Conservation (phyloP, 2,888 invertebrate genomes). For the Hydraecia micacea region DNA sequence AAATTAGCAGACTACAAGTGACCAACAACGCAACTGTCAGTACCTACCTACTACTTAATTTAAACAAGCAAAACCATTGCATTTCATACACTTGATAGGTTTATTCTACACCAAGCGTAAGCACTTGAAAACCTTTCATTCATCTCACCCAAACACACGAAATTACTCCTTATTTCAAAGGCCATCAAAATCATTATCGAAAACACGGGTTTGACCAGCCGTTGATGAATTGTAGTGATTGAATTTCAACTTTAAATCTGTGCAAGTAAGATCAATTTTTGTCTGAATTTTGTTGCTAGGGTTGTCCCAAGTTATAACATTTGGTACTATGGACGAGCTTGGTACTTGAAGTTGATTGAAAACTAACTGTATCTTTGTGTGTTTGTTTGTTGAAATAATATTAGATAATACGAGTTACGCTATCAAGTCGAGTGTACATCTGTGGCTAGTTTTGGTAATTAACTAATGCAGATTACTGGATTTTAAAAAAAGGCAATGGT, state of each 20-base stretch:
- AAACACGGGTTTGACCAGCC: background rate
- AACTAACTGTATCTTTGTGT: slow-evolving; percentile 84
- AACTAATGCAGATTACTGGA: slow-evolving; percentile 36
- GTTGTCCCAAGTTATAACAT: slow-evolving; percentile 76
- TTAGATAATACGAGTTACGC: slow-evolving; percentile 78
- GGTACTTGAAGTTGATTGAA: slow-evolving; percentile 87
- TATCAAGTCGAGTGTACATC: slow-evolving; percentile 82
- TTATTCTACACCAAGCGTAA: slow-evolving; percentile 73
- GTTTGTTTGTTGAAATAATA: slow-evolving; percentile 86
- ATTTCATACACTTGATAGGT: slow-evolving; percentile 67
- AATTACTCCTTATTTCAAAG: slow-evolving; percentile 14
- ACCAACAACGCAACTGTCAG: slow-evolving; percentile 59
- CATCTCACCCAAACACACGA: slow-evolving; percentile 6
- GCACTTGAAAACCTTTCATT: slow-evolving; percentile 67
- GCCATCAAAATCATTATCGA: background rate
- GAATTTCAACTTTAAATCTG: slow-evolving; percentile 43
- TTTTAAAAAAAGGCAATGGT: background rate
- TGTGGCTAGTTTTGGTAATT: slow-evolving; percentile 69
- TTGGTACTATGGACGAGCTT: slow-evolving; percentile 74
- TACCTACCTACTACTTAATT: slow-evolving; percentile 15
- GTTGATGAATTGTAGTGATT: background rate
- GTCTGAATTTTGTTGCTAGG: slow-evolving; percentile 48
- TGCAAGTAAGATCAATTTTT: background rate
- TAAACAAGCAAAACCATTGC: slow-evolving; percentile 66
- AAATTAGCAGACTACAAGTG: slow-evolving; percentile 30